Conservation (phyloP, 1,140 invertebrate genomes). For the Psix sp. region DNA sequence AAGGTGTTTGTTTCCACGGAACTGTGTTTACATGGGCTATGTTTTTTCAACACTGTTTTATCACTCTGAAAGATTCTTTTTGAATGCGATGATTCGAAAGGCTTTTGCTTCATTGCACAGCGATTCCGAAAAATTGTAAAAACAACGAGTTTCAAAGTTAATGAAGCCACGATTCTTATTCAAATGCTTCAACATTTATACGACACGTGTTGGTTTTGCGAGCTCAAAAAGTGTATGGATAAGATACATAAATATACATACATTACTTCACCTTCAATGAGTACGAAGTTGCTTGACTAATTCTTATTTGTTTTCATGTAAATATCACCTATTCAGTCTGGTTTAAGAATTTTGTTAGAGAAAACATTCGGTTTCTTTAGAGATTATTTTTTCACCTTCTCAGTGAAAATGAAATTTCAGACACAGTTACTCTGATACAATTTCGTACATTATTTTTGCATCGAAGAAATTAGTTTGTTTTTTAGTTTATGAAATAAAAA, state of each 20-base stretch:
- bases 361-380: not conserved
- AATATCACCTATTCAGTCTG: not conserved
- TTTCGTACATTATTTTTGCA: too few relatives aligned
- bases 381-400: not conserved
- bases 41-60: too few relatives aligned
- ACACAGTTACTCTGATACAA: too few relatives aligned
- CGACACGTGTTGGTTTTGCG: constrained; percentile 13
- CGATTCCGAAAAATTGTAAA: constrained; percentile 18
- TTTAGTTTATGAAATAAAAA: too few relatives aligned
- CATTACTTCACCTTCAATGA: constrained; percentile 1
- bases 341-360: not conserved
- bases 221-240: constrained; percentile 13
- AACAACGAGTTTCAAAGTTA: constrained; percentile 17
- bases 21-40: too few relatives aligned
- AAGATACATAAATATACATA: constrained; percentile 41
- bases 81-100: not conserved
- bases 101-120: constrained; percentile 5
- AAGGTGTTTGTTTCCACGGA: too few relatives aligned
- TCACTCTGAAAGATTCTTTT: too few relatives aligned
- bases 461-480: too few relatives aligned
- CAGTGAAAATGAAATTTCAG: too few relatives aligned
- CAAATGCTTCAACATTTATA: constrained; percentile 18
- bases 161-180: constrained; percentile 35
- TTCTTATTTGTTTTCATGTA: constrained; percentile 17
- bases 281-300: constrained; percentile 7